These are phyloP conservation scores for Sipha flava DNA, from an alignment of 1,140 invertebrate genomes.

Conservation along the genomic window DNA sequence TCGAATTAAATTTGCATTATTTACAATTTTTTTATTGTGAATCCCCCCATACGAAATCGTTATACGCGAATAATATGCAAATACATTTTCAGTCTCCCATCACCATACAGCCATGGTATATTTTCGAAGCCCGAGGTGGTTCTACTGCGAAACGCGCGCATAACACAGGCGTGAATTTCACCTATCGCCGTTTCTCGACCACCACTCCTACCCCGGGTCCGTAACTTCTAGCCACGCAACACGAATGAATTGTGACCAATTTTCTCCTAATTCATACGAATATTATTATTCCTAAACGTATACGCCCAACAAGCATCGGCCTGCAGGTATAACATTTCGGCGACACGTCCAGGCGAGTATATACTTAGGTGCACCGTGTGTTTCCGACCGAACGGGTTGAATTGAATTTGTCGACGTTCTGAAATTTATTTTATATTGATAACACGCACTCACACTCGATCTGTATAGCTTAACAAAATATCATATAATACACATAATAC, in stretches of 20 bases:
- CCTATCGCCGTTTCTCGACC: background rate
- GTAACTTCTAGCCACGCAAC: background rate
- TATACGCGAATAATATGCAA: no score
- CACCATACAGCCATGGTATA: no score
- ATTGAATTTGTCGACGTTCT: background rate
- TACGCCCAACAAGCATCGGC: background rate
- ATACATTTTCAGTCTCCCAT: no score
- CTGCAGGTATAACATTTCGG: background rate
- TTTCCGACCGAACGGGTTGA: constrained; percentile 7
- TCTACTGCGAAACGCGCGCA: background rate
- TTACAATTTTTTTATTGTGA: no score
- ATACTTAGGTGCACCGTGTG: no score
- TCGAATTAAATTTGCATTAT: no score
- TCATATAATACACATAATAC: no score
- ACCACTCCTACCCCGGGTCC: no score
- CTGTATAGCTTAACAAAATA: no score
- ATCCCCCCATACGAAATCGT: no score
- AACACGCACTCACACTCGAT: background rate
- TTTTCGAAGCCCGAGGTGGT: background rate
- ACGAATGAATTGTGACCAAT: background rate
- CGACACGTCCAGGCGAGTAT: background rate
- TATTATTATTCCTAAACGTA: background rate
- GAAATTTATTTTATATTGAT: background rate
- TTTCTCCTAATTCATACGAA: background rate
- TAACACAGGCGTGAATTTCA: background rate